phyloP scores from a whole-genome alignment of 2,113 vertebrate species.

The Crotalus tigris region DNA sequence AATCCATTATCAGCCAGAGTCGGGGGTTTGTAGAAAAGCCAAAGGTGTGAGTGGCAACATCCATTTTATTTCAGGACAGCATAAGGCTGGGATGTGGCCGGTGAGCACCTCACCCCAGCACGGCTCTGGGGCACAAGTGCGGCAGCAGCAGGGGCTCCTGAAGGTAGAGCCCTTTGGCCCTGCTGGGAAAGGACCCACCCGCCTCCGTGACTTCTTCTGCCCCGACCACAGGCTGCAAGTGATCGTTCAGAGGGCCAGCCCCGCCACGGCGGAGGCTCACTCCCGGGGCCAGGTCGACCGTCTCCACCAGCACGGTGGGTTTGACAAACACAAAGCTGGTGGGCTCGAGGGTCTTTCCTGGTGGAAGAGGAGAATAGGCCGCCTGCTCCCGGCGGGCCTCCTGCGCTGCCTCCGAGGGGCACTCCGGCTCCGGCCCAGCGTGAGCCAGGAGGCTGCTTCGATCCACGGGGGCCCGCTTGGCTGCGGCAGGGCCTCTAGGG shows the following conservation, averaged over 20 bases:
- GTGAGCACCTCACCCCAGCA: rapidly evolving
- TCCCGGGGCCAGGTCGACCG: conserved; percentile 60
- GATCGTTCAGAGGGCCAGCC: not conserved
- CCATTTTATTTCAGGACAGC: not conserved
- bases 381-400: not conserved
- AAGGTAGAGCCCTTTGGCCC: not conserved
- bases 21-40: not conserved
- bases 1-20: not conserved
- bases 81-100: not conserved
- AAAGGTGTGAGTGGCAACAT: not conserved
- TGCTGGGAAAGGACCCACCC: rapidly evolving
- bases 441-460: not conserved
- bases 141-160: not conserved
- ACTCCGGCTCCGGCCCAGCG: not conserved
- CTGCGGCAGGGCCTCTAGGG: not conserved
- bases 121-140: rapidly evolving
- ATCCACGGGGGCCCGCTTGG: rapidly evolving
- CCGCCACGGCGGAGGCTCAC: conserved; percentile 56
- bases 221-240: not conserved
- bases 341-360: rapidly evolving
- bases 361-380: rapidly evolving
- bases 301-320: conserved; percentile 53
- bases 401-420: not conserved
- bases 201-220: not conserved
- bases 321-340: conserved; percentile 10